phyloP scores from a whole-genome alignment of 2,113 vertebrate species.

The Casuarius casuarius region DNA sequence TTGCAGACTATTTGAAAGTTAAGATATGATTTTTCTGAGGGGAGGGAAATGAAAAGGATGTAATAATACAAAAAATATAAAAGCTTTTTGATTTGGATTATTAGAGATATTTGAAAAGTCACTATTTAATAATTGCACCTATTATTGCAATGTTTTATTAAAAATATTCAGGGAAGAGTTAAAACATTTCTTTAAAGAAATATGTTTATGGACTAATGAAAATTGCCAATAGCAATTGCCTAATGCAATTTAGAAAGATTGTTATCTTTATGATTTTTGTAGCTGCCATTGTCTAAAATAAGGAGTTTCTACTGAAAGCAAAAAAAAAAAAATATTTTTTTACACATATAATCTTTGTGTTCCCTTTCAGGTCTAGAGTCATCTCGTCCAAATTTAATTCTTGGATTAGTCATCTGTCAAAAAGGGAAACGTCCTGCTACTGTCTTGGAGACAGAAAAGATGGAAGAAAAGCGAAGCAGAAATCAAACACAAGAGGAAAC shows the following conservation, averaged over 20 bases:
- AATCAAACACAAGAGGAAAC: constrained; percentile 77
- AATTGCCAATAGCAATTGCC: background rate
- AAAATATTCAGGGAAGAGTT: background rate
- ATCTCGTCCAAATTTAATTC: constrained; percentile 91
- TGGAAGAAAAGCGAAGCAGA: constrained; percentile 85
- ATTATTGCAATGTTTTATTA: background rate
- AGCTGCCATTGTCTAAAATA: background rate
- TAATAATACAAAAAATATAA: background rate
- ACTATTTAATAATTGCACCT: background rate
- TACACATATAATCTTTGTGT: constrained; percentile 24
- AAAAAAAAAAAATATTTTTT: background rate
- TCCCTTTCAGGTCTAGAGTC: constrained; percentile 88
- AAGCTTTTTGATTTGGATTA: background rate
- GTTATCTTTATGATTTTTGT: background rate
- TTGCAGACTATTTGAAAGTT: background rate
- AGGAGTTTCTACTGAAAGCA: background rate
- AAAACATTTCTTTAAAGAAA: background rate
- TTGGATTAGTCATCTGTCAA: constrained; percentile 93
- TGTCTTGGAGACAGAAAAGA: constrained; percentile 76
- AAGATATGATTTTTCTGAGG: background rate
- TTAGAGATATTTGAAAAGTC: background rate
- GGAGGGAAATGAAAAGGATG: background rate
- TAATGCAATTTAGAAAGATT: background rate
- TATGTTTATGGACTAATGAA: background rate
- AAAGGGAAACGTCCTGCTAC: constrained; percentile 83